Evolutionary conservation across 2,797 vertebrate species (phyloP), one percentile per base, ranked within the genome.

Genomic region (Amazonetta brasiliensis): DNA sequence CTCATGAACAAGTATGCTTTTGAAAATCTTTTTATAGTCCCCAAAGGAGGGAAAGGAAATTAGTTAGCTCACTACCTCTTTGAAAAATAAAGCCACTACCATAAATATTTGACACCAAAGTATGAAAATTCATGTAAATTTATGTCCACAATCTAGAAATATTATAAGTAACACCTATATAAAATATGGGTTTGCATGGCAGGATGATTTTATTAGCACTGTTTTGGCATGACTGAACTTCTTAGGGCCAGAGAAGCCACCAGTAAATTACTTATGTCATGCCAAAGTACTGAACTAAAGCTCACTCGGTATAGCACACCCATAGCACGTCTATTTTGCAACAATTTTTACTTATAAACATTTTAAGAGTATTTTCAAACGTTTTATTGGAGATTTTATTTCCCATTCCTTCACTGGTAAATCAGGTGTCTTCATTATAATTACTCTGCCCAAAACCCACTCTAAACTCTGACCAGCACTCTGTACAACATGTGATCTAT

Each of bases 11-110:
- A 95, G 88, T 16, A 77, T 1, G 84, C 58, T 90, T 96, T 94
- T 96, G 96, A 96, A 96, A 95, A 89, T 80, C 93, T 78, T 93
- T 97, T 92, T 94, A 94, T 71, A 94, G 95, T 88, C 77, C 94
- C 95, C 92, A 92, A 89, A 94, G 94, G 95, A 96, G 74, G 64
- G 94, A 96, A 87, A 92, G 93, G 95, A 96, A 96, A 96, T 96
- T 84, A 95, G 94, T 93, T 95, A 95, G 93, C 88, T 97, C 88
- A 94, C 91, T 94, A 44, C 86, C 68, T 92, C 95, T 92, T 95
- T 95, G 91, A 96, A 90, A 96, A 95, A 72, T 33, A 30, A 68
- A 95, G 79, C 90, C 75, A 90, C 90, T 87, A 91, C 94, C 95
- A 96, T 93, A 96, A 94, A 96, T 89, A 94, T 90, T 77, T 94